These are phyloP conservation scores for Gymnoscopelus microlampas DNA, from an alignment of 2,797 vertebrate genomes.

Conservation along the genomic window DNA sequence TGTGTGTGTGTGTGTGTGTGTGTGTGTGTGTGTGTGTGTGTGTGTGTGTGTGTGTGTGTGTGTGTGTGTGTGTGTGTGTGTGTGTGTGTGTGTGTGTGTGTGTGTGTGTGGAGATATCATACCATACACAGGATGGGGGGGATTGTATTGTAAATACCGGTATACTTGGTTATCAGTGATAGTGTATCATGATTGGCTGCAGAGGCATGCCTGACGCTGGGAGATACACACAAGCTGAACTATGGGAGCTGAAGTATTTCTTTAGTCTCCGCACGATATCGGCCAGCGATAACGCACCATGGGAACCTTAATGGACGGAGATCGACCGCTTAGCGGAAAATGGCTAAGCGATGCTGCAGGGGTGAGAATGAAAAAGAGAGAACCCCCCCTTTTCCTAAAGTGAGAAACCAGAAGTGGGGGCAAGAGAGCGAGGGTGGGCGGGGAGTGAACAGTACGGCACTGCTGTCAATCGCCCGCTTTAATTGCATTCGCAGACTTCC, in stretches of 20 bases:
- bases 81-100: not conserved
- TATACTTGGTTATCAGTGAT: constrained; percentile 25
- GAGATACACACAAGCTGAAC: constrained; percentile 20
- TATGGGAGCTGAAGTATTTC: constrained; percentile 43
- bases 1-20: constrained; percentile 8
- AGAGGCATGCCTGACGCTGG: constrained; percentile 10
- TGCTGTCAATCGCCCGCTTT: constrained; percentile 30
- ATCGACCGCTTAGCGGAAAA: not conserved
- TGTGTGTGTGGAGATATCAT: constrained; percentile 22
- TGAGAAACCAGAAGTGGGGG: constrained; percentile 52
- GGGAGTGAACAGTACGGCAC: constrained; percentile 3
- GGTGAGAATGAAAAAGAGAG: constrained; percentile 6
- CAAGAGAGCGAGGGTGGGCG: constrained; percentile 5
- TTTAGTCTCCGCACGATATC: constrained; percentile 26
- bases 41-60: constrained; percentile 8
- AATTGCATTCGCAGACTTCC: constrained; percentile 61
- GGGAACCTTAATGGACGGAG: constrained; percentile 30
- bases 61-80: constrained; percentile 7
- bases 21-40: constrained; percentile 7
- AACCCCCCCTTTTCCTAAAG: constrained; percentile 28
- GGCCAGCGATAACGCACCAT: constrained; percentile 25
- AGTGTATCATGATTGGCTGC: constrained; percentile 30
- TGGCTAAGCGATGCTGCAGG: not conserved
- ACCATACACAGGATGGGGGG: constrained; percentile 5
- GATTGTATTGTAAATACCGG: not conserved